Conservation (phyloP, 2,797 vertebrate genomes). For the Rhinogobio ventralis region DNA sequence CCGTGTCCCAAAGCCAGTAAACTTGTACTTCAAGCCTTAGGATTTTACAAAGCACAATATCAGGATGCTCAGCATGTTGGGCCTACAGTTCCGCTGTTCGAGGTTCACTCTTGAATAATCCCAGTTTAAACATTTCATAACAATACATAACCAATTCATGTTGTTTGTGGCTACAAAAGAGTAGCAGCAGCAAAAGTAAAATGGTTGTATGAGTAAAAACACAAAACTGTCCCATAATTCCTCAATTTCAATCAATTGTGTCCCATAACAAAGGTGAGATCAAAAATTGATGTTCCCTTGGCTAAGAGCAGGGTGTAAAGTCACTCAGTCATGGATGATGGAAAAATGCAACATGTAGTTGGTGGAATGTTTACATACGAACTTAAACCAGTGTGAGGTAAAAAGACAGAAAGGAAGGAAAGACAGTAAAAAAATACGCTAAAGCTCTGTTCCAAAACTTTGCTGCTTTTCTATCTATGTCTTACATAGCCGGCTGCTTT, state of each 20-base stretch:
- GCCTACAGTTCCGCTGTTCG: slow-evolving; percentile 57
- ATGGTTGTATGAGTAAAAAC: slow-evolving; percentile 68
- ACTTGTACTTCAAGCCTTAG: slow-evolving; percentile 73
- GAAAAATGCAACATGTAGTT: slow-evolving; percentile 66
- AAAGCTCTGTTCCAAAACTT: slow-evolving; percentile 59
- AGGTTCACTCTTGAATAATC: slow-evolving; percentile 59
- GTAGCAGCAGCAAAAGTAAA: slow-evolving; percentile 84
- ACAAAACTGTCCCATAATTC: slow-evolving; percentile 50
- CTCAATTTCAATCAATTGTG: slow-evolving; percentile 55
- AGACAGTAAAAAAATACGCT: slow-evolving; percentile 60
- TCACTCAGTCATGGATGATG: slow-evolving; percentile 4
- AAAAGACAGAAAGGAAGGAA: slow-evolving; percentile 61
- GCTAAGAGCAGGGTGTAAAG: slow-evolving; percentile 26
- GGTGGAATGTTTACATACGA: slow-evolving; percentile 66
- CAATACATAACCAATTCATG: slow-evolving; percentile 71
- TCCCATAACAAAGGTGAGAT: slow-evolving; percentile 60
- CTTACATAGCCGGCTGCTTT: neutral
- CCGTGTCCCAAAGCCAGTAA: slow-evolving; percentile 68
- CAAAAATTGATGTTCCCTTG: slow-evolving; percentile 72
- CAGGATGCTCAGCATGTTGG: slow-evolving; percentile 63
- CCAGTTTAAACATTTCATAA: slow-evolving; percentile 67
- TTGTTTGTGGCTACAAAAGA: slow-evolving; percentile 80
- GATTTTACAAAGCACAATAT: slow-evolving; percentile 56
- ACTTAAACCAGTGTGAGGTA: slow-evolving; percentile 81
- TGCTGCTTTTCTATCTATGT: slow-evolving; percentile 20